phyloP scores from a whole-genome alignment of 2,888 invertebrate genomes.

The Drosophila anceps region DNA sequence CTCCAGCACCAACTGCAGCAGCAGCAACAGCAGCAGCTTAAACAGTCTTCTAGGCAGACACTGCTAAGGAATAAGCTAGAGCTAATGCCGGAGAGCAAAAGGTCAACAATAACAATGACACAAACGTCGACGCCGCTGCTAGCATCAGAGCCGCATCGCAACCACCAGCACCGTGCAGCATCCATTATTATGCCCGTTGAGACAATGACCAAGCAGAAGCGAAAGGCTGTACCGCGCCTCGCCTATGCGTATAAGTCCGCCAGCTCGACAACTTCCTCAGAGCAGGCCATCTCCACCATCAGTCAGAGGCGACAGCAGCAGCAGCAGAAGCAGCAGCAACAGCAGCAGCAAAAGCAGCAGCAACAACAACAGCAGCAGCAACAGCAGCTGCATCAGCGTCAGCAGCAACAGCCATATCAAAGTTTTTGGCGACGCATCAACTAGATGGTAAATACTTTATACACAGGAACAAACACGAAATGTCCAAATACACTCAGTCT shows the following conservation, averaged over 20 bases:
- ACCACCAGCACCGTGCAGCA: background rate
- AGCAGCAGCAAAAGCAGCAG: background rate
- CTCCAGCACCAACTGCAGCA: background rate
- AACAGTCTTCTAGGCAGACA: background rate
- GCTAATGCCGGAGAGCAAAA: background rate
- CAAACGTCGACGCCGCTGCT: background rate
- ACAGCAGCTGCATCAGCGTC: constrained; percentile 41
- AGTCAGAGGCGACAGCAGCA: constrained; percentile 2
- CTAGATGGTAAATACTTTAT: constrained; percentile 11
- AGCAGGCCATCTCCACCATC: background rate
- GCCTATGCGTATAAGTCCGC: background rate
- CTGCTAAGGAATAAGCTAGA: background rate
- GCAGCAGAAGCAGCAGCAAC: background rate
- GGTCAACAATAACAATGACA: background rate
- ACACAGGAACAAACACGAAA: background rate
- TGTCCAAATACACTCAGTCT: background rate
- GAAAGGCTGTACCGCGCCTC: background rate
- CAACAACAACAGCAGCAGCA: constrained; percentile 34
- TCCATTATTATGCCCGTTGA: background rate
- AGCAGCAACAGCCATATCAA: constrained; percentile 28
- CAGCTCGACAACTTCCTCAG: background rate
- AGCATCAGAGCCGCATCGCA: background rate
- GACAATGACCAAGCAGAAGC: background rate
- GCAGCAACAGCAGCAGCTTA: background rate
- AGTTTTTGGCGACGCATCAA: constrained; percentile 53